A percentile compares a stretch with the other conserved stretches of the same genome.
These are phyloP conservation scores for Luperina testacea DNA, from an alignment of 2,888 invertebrate species.

Conservation along the genomic window DNA sequence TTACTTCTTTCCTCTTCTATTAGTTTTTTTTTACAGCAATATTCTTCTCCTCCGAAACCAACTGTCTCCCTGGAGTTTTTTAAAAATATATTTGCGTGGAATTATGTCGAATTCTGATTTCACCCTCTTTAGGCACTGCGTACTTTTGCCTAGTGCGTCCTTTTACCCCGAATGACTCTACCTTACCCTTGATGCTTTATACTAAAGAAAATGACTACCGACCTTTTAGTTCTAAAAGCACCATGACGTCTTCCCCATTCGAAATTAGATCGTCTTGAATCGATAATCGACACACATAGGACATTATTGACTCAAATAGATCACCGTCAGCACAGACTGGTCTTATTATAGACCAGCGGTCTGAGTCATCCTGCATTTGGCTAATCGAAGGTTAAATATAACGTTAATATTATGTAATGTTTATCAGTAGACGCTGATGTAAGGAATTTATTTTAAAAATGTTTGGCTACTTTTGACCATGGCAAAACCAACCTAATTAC, in stretches of 20 bases:
- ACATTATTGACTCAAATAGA: conserved; percentile 76
- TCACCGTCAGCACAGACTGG: conserved; percentile 77
- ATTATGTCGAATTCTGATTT: not conserved
- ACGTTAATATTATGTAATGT: conserved; percentile 73
- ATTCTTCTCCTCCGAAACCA: not conserved
- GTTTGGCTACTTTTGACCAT: conserved; percentile 23
- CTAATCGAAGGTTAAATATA: conserved; percentile 87
- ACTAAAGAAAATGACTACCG: not conserved
- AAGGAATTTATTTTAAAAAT: conserved; percentile 41
- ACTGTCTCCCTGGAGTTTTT: not conserved
- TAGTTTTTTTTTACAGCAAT: not conserved
- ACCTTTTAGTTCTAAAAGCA: conserved; percentile 4
- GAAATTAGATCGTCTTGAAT: conserved; percentile 59
- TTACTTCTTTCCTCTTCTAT: not conserved
- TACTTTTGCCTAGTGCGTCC: not conserved
- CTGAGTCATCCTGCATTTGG: conserved; percentile 86
- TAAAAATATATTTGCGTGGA: not conserved
- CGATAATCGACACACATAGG: conserved; percentile 66
- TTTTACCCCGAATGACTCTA: not conserved
- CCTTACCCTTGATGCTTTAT: not conserved
- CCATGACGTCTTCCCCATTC: conserved; percentile 6
- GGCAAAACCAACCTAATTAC: not conserved
- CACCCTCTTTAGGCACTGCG: not conserved
- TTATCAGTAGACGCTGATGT: conserved; percentile 60
- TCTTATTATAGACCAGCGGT: conserved; percentile 81